These are phyloP conservation scores for Cebus imitator DNA, from an alignment of 2,113 vertebrate species.

Conservation along the genomic window DNA sequence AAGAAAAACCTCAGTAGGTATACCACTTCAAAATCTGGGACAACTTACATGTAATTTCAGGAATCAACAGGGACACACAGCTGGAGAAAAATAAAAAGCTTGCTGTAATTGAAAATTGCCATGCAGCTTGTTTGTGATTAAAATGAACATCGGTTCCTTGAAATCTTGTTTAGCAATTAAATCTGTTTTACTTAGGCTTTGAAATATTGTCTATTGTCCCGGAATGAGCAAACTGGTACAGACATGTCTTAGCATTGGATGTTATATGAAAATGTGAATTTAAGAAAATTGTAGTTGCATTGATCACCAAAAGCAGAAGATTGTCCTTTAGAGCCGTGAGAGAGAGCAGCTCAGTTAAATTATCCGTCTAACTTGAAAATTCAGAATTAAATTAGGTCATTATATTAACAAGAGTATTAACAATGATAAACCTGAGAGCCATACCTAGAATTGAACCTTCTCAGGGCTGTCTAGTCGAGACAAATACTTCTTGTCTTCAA, in stretches of 20 bases:
- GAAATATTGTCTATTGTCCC: constrained; percentile 80
- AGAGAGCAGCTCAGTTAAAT: constrained; percentile 6
- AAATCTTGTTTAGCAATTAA: constrained; percentile 84
- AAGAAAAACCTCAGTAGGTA: constrained; percentile 85
- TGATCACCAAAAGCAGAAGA: not conserved
- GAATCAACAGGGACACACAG: constrained; percentile 86
- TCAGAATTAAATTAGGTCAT: constrained; percentile 25
- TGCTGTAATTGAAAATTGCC: constrained; percentile 86
- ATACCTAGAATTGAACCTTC: not conserved
- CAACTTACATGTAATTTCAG: constrained; percentile 86
- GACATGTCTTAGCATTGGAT: constrained; percentile 58
- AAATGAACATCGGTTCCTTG: constrained; percentile 84
- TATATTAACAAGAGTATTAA: constrained; percentile 6
- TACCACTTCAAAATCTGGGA: constrained; percentile 85
- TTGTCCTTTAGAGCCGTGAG: not conserved
- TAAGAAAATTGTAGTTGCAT: not conserved
- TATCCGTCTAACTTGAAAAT: constrained; percentile 35
- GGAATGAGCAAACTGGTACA: constrained; percentile 69
- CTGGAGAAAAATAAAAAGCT: constrained; percentile 88
- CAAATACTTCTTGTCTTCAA: not conserved
- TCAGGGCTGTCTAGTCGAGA: not conserved
- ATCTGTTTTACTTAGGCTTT: constrained; percentile 80
- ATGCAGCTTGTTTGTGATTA: constrained; percentile 86
- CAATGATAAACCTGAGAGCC: not conserved
- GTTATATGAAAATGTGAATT: constrained; percentile 51